These are phyloP conservation scores for Passer domesticus DNA, from an alignment of 2,113 vertebrate species.

Conservation along the genomic window DNA sequence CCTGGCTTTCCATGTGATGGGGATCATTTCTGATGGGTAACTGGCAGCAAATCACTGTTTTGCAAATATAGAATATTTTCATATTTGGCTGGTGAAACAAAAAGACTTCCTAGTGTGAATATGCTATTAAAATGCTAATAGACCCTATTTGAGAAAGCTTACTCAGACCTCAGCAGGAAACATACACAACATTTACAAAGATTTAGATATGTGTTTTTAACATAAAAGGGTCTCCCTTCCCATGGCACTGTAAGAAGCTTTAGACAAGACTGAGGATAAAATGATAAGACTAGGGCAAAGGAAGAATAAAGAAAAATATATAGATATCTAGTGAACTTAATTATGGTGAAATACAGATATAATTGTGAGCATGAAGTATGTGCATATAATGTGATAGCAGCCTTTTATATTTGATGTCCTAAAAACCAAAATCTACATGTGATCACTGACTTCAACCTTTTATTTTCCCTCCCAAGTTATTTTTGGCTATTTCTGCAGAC, in stretches of 20 bases:
- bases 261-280: background rate
- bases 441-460: fast-evolving
- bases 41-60: background rate
- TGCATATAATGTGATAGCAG: background rate
- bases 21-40: background rate
- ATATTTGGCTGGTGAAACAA: slow-evolving; percentile 34
- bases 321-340: background rate
- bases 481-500: background rate
- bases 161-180: slow-evolving; percentile 28
- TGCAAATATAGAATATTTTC: slow-evolving; percentile 7
- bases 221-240: background rate
- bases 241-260: background rate
- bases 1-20: background rate
- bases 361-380: background rate
- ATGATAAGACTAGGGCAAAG: background rate
- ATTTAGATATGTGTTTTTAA: background rate
- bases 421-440: background rate
- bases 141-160: background rate
- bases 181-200: background rate
- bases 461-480: background rate
- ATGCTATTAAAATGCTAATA: slow-evolving; percentile 59
- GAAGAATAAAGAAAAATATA: background rate
- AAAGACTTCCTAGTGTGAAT: slow-evolving; percentile 34
- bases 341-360: background rate
- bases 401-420: background rate